Conservation (phyloP, 1,140 invertebrate species). For the Mycetomoellerius zeteki region DNA sequence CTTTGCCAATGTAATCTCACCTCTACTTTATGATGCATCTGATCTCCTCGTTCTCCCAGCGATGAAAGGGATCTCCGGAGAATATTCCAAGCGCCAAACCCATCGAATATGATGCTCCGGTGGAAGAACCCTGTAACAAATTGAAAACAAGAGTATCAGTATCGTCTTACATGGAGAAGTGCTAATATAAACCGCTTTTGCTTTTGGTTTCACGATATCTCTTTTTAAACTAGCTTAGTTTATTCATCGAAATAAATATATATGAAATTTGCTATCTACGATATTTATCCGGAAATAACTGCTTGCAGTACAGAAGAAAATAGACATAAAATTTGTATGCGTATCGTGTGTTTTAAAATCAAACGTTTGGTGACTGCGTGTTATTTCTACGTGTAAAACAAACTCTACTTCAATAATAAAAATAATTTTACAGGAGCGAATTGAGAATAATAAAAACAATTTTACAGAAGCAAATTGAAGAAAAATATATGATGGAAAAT, state of each 20-base stretch:
- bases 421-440: conserved; percentile 21
- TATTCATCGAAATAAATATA: neutral
- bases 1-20: conserved; percentile 40
- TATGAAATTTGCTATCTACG: neutral
- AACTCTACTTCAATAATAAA: conserved; percentile 5
- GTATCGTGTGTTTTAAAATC: neutral
- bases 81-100: conserved; percentile 23
- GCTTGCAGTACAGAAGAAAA: neutral
- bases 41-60: conserved; percentile 4
- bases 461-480: neutral
- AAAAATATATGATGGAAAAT: neutral
- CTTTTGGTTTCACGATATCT: neutral
- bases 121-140: conserved; percentile 36
- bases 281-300: neutral
- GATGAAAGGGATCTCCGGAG: conserved; percentile 16
- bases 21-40: conserved; percentile 42
- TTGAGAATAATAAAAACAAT: conserved; percentile 26
- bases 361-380: neutral
- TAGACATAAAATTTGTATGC: neutral
- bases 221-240: neutral
- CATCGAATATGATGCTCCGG: conserved; percentile 2
- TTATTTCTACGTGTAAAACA: conserved; percentile 16
- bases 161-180: neutral
- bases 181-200: conserved; percentile 7
- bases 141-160: conserved; percentile 11